Conservation (phyloP, 2,888 invertebrate species). For the Candidula unifasciata region DNA sequence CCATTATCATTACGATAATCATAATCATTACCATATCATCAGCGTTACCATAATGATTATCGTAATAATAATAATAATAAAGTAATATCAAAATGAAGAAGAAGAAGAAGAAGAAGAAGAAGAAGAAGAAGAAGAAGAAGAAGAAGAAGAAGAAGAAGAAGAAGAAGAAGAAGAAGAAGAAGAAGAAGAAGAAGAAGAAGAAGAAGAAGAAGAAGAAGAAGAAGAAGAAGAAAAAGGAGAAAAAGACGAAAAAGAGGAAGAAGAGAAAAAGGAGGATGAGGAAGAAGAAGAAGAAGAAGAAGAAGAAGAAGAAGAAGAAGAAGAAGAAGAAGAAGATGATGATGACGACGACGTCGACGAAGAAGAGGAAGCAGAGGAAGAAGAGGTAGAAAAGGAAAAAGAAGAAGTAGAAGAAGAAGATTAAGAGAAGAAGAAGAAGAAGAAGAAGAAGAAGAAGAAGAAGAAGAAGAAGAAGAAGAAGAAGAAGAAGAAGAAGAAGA, state of each 20-base stretch:
- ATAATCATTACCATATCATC: no score
- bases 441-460: background rate
- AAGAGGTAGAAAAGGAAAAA: background rate
- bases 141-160: background rate
- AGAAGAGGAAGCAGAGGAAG: background rate
- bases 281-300: background rate
- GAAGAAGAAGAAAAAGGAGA: background rate
- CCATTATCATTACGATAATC: no score
- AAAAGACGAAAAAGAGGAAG: background rate
- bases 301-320: no score
- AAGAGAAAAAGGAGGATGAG: background rate
- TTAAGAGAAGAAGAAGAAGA: background rate
- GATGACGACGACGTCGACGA: background rate
- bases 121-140: background rate
- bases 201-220: background rate
- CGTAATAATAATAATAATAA: background rate
- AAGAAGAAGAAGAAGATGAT: background rate
- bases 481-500: background rate
- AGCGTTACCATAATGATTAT: no score
- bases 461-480: background rate
- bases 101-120: conserved; percentile 1
- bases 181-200: background rate
- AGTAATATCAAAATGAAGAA: background rate
- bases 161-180: background rate
- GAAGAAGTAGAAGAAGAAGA: background rate